Evolutionary conservation across 2,797 vertebrate species (phyloP).

Genomic region (Sebastolobus altivelis): DNA sequence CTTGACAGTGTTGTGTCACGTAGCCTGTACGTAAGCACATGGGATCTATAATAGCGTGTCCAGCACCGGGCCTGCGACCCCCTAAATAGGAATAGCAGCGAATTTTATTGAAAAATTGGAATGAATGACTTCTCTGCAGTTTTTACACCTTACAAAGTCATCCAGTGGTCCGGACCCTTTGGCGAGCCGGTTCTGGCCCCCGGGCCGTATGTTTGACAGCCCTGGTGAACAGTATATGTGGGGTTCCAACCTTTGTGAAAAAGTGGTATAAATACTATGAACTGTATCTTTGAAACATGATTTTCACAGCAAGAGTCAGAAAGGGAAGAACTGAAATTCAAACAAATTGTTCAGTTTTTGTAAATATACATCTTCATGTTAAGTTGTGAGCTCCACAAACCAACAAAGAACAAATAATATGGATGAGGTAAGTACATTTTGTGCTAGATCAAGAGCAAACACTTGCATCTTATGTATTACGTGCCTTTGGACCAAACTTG

Average conservation of each 20-base stretch:
- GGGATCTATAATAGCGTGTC: too few relatives aligned
- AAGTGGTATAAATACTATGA: not conserved
- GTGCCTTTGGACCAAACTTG: not conserved
- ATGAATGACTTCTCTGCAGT: too few relatives aligned
- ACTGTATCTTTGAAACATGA: not conserved
- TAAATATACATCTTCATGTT: not conserved
- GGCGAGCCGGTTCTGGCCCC: too few relatives aligned
- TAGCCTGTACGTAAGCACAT: too few relatives aligned
- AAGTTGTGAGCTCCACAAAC: not conserved
- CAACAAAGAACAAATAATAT: not conserved
- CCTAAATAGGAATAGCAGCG: too few relatives aligned
- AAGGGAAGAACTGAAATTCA: not conserved
- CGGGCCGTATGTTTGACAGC: too few relatives aligned
- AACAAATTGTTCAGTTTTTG: slow-evolving; percentile 5
- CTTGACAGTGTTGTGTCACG: too few relatives aligned
- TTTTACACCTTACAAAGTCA: too few relatives aligned
- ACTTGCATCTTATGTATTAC: not conserved
- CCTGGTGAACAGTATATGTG: not conserved
- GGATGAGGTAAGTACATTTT: not conserved
- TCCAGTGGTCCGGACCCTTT: too few relatives aligned
- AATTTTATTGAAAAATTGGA: too few relatives aligned
- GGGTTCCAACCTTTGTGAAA: not conserved
- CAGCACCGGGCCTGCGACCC: too few relatives aligned
- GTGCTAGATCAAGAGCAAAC: not conserved
- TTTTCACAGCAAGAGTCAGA: not conserved